phyloP scores from a whole-genome alignment of 2,113 vertebrate species.

The Hiodon alosoides region DNA sequence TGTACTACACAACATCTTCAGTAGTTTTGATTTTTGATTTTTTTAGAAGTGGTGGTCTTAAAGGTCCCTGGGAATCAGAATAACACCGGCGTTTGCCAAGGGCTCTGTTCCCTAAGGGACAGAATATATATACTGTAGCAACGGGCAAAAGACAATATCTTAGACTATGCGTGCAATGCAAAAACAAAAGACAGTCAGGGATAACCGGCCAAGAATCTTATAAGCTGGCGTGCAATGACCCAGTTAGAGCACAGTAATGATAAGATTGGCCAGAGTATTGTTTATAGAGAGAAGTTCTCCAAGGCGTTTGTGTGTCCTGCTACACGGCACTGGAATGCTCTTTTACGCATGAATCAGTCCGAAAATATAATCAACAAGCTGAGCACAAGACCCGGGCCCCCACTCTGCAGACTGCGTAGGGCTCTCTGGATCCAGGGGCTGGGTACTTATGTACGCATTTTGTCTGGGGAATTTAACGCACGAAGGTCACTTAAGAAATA shows the following conservation, averaged over 20 bases:
- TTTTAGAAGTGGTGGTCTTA: background rate
- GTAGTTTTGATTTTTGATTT: background rate
- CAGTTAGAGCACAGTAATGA: constrained; percentile 13
- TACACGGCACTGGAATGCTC: background rate
- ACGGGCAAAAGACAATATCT: constrained; percentile 13
- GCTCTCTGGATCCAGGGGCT: background rate
- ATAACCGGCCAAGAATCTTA: constrained; percentile 21
- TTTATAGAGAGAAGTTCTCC: background rate
- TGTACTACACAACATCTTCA: background rate
- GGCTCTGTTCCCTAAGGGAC: background rate
- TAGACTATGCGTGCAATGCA: constrained; percentile 21
- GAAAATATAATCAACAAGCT: background rate
- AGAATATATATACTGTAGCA: background rate
- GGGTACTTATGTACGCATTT: background rate
- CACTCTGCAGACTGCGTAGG: background rate
- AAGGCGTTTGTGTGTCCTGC: background rate
- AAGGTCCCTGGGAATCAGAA: background rate
- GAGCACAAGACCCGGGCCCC: background rate
- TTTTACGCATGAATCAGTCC: constrained; percentile 1
- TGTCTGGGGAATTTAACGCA: background rate
- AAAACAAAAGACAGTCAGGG: constrained; percentile 25
- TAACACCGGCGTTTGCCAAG: background rate
- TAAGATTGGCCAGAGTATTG: background rate
- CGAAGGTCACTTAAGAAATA: background rate
- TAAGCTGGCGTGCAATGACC: constrained; percentile 24